phyloP scores from a whole-genome alignment of 30 jellyfish, hydroid and myxozoan genomes.

The Aurelia aurita complex sp. Pacific region DNA sequence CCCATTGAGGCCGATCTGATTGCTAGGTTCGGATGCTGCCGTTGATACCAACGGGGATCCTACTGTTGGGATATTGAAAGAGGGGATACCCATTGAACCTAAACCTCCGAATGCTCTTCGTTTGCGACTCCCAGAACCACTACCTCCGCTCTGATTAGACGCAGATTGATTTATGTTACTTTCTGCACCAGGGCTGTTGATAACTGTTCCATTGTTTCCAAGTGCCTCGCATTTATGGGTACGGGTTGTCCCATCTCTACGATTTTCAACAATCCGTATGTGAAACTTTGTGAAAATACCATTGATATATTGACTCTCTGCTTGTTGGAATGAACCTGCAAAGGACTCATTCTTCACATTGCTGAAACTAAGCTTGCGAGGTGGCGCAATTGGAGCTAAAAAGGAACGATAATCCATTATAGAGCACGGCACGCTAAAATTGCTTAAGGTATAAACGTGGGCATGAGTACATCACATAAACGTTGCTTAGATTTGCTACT shows the following conservation, averaged over 20 bases:
- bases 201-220: background rate
- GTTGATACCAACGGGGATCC: background rate
- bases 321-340: background rate
- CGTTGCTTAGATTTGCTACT: too few species aligned
- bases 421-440: too few species aligned
- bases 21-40: background rate
- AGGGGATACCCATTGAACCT: too few species aligned
- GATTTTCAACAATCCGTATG: constrained; percentile 8
- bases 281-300: constrained; percentile 35
- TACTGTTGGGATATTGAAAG: background rate
- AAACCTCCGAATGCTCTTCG: background rate
- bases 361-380: constrained; percentile 15
- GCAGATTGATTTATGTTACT: too few species aligned
- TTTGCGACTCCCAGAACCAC: background rate
- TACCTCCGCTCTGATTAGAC: too few species aligned
- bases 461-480: too few species aligned
- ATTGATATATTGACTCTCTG: constrained; percentile 1
- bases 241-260: constrained; percentile 34
- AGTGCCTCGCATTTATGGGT: constrained; percentile 3
- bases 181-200: too few species aligned
- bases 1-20: background rate
- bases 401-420: background rate
- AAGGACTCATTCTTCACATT: constrained; percentile 6
- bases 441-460: too few species aligned
- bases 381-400: constrained; percentile 56